These are phyloP conservation scores for Cuniculus paca DNA, from an alignment of 2,797 vertebrate genomes.

Conservation along the genomic window DNA sequence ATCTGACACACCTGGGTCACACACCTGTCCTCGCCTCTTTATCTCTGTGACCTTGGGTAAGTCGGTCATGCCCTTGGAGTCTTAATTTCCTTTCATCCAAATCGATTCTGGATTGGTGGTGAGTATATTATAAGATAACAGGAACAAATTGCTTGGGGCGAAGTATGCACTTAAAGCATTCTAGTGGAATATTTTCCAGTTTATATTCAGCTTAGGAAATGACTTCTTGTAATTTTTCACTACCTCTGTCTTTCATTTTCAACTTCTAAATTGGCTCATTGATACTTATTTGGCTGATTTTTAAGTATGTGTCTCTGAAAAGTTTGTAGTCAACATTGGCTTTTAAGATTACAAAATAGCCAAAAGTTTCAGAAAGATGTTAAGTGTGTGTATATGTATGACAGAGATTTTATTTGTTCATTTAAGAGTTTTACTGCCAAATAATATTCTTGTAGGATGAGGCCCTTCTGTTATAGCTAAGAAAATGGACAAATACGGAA, in stretches of 20 bases:
- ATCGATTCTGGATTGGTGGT: neutral
- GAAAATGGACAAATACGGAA: neutral
- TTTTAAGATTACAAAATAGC: conserved; percentile 43
- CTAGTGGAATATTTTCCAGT: neutral
- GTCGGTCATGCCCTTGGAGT: neutral
- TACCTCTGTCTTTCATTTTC: conserved; percentile 4
- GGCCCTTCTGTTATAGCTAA: neutral
- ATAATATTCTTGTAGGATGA: neutral
- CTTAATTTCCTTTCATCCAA: neutral
- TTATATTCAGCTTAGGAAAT: neutral
- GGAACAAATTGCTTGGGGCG: neutral
- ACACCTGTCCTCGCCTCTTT: neutral
- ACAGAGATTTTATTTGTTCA: neutral
- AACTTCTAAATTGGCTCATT: conserved; percentile 14
- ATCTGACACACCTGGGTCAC: neutral
- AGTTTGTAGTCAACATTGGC: neutral
- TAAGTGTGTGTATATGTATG: neutral
- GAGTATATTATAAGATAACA: neutral
- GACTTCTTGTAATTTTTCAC: neutral
- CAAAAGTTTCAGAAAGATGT: neutral
- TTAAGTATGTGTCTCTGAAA: neutral
- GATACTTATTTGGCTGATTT: neutral
- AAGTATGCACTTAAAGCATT: neutral
- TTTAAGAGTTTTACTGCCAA: neutral
- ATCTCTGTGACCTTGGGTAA: neutral